Percentiles rank a stretch among this genome's conserved stretches.
phyloP scores from a whole-genome alignment of 2,113 vertebrate genomes.

The Hiodon alosoides region DNA sequence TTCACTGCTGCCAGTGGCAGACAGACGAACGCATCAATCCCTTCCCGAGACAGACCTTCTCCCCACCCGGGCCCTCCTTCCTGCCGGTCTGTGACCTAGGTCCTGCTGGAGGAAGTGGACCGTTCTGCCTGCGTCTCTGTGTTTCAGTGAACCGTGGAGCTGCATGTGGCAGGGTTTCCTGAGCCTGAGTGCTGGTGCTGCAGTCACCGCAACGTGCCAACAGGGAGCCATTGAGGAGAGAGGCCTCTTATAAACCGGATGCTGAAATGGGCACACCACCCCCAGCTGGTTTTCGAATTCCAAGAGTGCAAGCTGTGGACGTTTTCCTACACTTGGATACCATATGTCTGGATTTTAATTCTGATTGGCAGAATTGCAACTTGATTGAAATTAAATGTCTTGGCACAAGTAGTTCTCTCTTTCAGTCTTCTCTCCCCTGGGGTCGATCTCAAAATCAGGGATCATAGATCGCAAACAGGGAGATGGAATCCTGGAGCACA shows the following conservation, averaged over 20 bases:
- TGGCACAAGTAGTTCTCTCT: not conserved
- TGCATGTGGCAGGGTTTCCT: conserved; percentile 7
- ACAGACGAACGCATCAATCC: conserved; percentile 16
- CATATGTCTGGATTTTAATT: too few relatives aligned
- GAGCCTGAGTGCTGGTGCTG: not conserved
- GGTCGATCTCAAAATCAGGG: too few relatives aligned
- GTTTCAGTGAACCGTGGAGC: conserved; percentile 17
- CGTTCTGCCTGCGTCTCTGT: not conserved
- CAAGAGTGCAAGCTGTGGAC: not conserved
- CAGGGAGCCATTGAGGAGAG: not conserved
- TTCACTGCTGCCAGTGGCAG: not conserved
- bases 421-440: too few relatives aligned
- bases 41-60: not conserved
- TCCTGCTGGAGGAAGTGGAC: conserved; percentile 15
- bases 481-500: too few relatives aligned
- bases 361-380: too few relatives aligned
- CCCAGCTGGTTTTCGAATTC: not conserved
- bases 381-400: not conserved
- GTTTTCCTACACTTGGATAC: too few relatives aligned
- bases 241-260: not conserved
- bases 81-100: conserved; percentile 3
- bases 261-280: not conserved
- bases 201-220: conserved; percentile 1
- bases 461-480: too few relatives aligned
- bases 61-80: conserved; percentile 3